These are phyloP conservation scores for Myopa tessellatipennis DNA, from an alignment of 2,888 invertebrate species.

Conservation along the genomic window DNA sequence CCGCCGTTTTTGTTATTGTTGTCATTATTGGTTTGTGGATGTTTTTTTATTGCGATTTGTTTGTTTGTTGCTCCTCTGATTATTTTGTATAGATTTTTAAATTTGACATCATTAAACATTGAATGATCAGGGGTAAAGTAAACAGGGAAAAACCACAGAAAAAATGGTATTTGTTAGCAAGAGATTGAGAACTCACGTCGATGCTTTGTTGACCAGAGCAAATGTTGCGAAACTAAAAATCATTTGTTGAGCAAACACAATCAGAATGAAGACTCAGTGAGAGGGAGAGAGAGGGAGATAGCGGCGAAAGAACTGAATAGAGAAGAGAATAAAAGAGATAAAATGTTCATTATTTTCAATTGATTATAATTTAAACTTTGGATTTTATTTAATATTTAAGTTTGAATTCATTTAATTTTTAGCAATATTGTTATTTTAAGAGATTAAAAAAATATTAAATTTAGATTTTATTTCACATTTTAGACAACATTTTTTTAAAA, in stretches of 20 bases:
- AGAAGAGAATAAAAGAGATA: too few relatives aligned
- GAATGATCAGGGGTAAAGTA: neutral
- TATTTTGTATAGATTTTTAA: neutral
- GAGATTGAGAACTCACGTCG: neutral
- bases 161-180: neutral
- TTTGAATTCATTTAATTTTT: too few relatives aligned
- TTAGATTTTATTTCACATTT: too few relatives aligned
- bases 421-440: too few relatives aligned
- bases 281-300: too few relatives aligned
- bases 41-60: neutral
- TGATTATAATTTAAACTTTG: too few relatives aligned
- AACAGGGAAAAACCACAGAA: neutral
- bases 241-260: neutral
- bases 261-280: neutral
- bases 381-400: too few relatives aligned
- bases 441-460: too few relatives aligned
- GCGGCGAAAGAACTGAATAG: too few relatives aligned
- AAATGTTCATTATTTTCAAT: too few relatives aligned
- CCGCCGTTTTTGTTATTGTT: neutral
- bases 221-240: neutral
- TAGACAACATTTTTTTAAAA: too few relatives aligned
- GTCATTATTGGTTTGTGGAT: neutral
- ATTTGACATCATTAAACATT: neutral
- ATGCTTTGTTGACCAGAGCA: neutral
- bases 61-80: conserved; percentile 20